These are phyloP conservation scores for Podiceps cristatus DNA, from an alignment of 2,113 vertebrate genomes.

Conservation along the genomic window DNA sequence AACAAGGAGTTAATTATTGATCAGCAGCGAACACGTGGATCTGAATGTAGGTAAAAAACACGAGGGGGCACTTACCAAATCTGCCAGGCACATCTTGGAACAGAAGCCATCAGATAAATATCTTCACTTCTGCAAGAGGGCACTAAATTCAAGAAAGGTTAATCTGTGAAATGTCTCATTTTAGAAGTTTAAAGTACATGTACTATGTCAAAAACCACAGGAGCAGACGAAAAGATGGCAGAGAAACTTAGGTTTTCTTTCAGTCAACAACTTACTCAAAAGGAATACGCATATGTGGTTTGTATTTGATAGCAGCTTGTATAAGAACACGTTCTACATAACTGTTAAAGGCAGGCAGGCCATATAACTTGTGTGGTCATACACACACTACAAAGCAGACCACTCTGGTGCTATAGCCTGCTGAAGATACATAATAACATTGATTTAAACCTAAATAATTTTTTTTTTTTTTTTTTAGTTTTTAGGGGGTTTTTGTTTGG, in stretches of 20 bases:
- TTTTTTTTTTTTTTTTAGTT: no score
- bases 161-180: background rate
- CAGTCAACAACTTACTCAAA: background rate
- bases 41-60: background rate
- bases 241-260: background rate
- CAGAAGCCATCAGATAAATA: background rate
- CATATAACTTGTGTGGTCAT: background rate
- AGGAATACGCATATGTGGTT: rapidly evolving
- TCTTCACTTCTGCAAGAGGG: background rate
- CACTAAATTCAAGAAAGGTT: background rate
- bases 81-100: background rate
- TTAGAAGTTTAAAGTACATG: background rate
- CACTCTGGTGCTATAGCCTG: background rate
- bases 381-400: background rate
- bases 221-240: background rate
- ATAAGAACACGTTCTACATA: background rate
- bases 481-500: no score
- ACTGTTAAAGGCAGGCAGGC: background rate
- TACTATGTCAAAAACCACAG: background rate
- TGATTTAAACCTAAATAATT: background rate
- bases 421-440: background rate
- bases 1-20: slow-evolving; percentile 69
- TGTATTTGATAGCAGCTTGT: background rate
- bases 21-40: background rate
- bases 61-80: background rate